Evolutionary conservation across 2,113 vertebrate genomes (phyloP).

Genomic region (Tichodroma muraria): DNA sequence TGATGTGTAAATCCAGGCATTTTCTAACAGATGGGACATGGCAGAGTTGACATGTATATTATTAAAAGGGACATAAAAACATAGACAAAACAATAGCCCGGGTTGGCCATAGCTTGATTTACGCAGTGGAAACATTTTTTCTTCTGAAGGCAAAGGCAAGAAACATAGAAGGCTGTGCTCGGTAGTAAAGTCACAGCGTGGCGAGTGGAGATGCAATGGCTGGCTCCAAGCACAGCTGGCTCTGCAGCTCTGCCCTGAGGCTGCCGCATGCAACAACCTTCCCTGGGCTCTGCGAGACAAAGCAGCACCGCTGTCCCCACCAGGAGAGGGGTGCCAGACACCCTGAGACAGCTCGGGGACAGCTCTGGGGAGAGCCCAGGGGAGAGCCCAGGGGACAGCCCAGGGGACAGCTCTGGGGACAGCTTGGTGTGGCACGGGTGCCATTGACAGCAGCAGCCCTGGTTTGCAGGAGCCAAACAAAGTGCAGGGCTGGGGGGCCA

Average conservation of each 20-base stretch:
- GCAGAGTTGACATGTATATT: neutral
- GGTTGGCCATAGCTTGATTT: neutral
- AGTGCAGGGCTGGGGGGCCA: neutral
- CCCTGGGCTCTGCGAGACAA: neutral
- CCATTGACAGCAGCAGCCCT: neutral
- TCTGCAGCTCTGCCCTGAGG: neutral
- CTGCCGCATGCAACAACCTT: neutral
- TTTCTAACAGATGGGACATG: neutral
- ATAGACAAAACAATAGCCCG: neutral
- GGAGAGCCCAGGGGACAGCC: neutral
- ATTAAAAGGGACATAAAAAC: slow-evolving; percentile 17
- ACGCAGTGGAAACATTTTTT: slow-evolving; percentile 13
- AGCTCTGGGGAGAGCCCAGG: neutral
- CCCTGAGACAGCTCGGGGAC: neutral
- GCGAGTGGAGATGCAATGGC: fast-evolving
- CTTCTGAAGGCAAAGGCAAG: neutral
- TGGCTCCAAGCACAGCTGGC: neutral
- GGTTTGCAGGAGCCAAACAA: neutral
- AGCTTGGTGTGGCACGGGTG: fast-evolving
- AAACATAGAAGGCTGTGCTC: neutral
- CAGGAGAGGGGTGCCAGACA: neutral
- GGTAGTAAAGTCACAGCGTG: neutral
- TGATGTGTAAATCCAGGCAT: neutral
- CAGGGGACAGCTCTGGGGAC: fast-evolving
- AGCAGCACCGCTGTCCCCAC: fast-evolving